phyloP scores from a whole-genome alignment of 2,888 invertebrate genomes.

The Seira ritae region DNA sequence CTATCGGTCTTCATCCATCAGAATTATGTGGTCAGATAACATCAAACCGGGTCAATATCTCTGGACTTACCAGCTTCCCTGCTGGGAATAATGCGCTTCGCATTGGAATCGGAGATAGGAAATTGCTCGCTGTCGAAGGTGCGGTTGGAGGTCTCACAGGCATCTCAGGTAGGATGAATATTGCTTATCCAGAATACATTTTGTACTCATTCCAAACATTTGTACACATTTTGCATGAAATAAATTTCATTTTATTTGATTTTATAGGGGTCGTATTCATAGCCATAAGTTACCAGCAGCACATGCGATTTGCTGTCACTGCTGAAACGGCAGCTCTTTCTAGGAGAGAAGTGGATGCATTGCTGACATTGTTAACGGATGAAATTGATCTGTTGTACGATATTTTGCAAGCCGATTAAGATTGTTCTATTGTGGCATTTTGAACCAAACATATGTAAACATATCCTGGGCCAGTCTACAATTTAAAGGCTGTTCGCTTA shows the following conservation, averaged over 20 bases:
- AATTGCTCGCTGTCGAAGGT: constrained; percentile 11
- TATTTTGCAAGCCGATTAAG: background rate
- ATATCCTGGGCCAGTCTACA: no score
- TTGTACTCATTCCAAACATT: no score
- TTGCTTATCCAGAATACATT: background rate
- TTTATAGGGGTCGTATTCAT: constrained; percentile 32
- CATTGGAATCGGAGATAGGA: background rate
- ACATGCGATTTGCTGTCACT: constrained; percentile 26
- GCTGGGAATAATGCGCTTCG: constrained; percentile 4
- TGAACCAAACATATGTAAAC: no score
- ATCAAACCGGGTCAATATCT: constrained; percentile 28
- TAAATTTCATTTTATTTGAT: no score
- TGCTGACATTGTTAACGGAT: background rate
- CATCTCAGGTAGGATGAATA: constrained; percentile 33
- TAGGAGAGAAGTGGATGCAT: constrained; percentile 9
- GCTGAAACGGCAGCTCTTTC: constrained; percentile 32
- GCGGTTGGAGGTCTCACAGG: constrained; percentile 39
- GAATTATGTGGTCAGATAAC: constrained; percentile 19
- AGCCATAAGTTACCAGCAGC: constrained; percentile 33
- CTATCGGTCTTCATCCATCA: constrained; percentile 34
- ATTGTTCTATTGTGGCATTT: no score
- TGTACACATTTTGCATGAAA: no score
- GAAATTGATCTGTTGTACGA: constrained; percentile 34
- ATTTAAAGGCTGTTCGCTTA: no score
- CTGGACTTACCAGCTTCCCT: constrained; percentile 42